Percentiles rank a stretch among this genome's conserved stretches.
phyloP scores from a whole-genome alignment of 1,140 invertebrate species.

The Drosophila sp. region DNA sequence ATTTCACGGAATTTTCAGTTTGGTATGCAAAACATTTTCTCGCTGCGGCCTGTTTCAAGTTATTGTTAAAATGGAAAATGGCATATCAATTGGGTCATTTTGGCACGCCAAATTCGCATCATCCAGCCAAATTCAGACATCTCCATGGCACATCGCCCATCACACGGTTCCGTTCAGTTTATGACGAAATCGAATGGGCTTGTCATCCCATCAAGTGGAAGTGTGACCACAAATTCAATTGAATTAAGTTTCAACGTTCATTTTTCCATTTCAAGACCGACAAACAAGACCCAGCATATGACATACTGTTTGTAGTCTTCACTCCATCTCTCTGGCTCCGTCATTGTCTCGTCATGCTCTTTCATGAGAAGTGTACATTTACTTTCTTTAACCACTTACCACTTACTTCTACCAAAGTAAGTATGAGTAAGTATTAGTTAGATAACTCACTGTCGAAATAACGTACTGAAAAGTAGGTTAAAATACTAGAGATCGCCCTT shows the following conservation, averaged over 20 bases:
- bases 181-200: slow-evolving; percentile 63
- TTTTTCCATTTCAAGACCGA: slow-evolving; percentile 47
- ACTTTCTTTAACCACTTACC: too few relatives aligned
- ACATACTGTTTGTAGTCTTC: neutral
- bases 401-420: too few relatives aligned
- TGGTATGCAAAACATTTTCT: slow-evolving; percentile 47
- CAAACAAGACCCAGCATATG: slow-evolving; percentile 35
- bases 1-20: slow-evolving; percentile 45
- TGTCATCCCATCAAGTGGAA: slow-evolving; percentile 46
- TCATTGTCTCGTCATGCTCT: neutral
- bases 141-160: neutral
- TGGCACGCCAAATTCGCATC: slow-evolving; percentile 70
- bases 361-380: neutral
- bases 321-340: neutral
- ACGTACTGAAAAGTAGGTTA: too few relatives aligned
- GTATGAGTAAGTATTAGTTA: too few relatives aligned
- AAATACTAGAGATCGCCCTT: too few relatives aligned
- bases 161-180: slow-evolving; percentile 28
- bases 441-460: too few relatives aligned
- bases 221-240: slow-evolving; percentile 70
- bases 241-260: slow-evolving; percentile 58
- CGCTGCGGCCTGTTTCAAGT: slow-evolving; percentile 22
- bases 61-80: neutral
- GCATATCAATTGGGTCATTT: slow-evolving; percentile 45
- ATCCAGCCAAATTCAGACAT: neutral